Evolutionary conservation across 2,797 vertebrate species (phyloP).

Genomic region (Gallirallus australis): DNA sequence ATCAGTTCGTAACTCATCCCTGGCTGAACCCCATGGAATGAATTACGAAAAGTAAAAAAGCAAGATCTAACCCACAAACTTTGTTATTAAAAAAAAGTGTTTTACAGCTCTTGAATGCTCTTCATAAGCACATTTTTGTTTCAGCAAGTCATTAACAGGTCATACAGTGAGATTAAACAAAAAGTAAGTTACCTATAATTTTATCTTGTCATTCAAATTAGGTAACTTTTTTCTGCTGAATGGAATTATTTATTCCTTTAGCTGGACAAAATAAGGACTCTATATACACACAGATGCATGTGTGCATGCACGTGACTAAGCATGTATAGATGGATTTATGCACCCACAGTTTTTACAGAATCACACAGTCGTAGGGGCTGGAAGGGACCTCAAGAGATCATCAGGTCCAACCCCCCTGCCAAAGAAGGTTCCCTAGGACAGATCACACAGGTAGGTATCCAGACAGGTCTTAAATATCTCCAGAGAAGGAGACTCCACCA

Average conservation of each 20-base stretch:
- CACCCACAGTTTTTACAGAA: neutral
- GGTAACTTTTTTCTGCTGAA: neutral
- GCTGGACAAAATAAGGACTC: neutral
- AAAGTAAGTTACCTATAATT: neutral
- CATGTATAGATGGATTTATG: neutral
- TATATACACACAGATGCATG: too few relatives aligned
- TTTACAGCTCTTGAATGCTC: neutral
- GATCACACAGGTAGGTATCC: too few relatives aligned
- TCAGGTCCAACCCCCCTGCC: too few relatives aligned
- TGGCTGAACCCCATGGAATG: neutral
- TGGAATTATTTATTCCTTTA: neutral
- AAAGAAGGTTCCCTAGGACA: too few relatives aligned
- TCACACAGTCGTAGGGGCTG: too few relatives aligned
- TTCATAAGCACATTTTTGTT: neutral
- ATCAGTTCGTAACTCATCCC: neutral
- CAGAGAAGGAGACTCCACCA: too few relatives aligned
- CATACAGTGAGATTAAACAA: neutral
- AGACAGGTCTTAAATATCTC: too few relatives aligned
- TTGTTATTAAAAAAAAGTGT: neutral
- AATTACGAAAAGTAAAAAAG: neutral
- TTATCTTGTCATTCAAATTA: neutral
- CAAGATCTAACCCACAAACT: neutral
- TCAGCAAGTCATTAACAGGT: neutral
- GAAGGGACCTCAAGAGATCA: too few relatives aligned
- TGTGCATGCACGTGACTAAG: fast-evolving